A percentile compares a stretch with the other conserved stretches of the same genome.
These are phyloP conservation scores for Stegodyphus dumicola DNA, from an alignment of 1,140 invertebrate genomes.

Conservation along the genomic window DNA sequence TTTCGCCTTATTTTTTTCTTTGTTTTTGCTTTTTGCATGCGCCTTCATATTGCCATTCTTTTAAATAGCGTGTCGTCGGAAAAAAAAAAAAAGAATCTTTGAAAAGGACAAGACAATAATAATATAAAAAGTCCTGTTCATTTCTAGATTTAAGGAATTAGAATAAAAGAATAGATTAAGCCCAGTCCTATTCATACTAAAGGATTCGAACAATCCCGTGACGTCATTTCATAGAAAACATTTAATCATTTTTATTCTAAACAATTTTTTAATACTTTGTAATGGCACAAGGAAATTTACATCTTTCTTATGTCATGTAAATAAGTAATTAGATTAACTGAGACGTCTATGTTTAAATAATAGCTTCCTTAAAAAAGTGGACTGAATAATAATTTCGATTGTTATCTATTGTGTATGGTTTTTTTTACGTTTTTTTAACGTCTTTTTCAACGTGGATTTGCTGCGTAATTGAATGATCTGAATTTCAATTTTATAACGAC, in stretches of 20 bases:
- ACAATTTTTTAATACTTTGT: not conserved
- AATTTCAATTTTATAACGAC: too few relatives aligned
- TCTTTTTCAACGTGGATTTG: too few relatives aligned
- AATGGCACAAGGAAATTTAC: slow-evolving; percentile 6
- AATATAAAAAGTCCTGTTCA: slow-evolving; percentile 2
- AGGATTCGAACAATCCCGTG: slow-evolving; percentile 7
- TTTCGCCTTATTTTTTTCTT: slow-evolving; percentile 19
- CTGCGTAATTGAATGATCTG: too few relatives aligned
- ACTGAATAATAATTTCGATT: not conserved
- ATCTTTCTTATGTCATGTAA: slow-evolving; percentile 20
- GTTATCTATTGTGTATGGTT: slow-evolving; percentile 5
- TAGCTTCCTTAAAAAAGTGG: not conserved
- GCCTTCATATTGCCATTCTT: slow-evolving; percentile 33
- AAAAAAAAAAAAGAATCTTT: slow-evolving; percentile 1
- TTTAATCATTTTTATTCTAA: slow-evolving; percentile 45
- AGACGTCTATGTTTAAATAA: too few relatives aligned
- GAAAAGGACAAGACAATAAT: slow-evolving; percentile 25
- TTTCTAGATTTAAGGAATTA: slow-evolving; percentile 34
- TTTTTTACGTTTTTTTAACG: not conserved
- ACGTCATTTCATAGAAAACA: slow-evolving; percentile 32
- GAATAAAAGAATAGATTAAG: slow-evolving; percentile 49
- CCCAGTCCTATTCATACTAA: slow-evolving; percentile 6
- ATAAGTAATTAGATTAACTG: slow-evolving; percentile 34
- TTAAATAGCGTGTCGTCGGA: slow-evolving; percentile 4
- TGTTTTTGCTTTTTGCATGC: slow-evolving; percentile 1